Evolutionary conservation across 2,888 invertebrate species (phyloP).

Genomic region (Ornithoptera alexandrae): DNA sequence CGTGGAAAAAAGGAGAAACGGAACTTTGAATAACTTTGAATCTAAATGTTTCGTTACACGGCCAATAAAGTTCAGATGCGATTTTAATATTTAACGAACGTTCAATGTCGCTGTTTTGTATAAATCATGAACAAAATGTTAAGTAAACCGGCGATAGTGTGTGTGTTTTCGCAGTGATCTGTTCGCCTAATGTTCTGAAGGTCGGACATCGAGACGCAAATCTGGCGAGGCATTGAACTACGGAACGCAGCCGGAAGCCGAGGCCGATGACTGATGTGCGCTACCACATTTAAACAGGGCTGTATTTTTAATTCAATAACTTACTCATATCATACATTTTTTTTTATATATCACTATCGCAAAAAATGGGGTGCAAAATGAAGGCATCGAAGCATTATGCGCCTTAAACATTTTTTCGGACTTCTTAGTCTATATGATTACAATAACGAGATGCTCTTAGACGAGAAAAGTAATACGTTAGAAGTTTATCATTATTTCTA

Average conservation of each 20-base stretch:
- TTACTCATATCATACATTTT: not conserved
- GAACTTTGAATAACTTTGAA: conserved; percentile 5
- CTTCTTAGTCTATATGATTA: too few species aligned
- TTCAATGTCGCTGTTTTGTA: conserved; percentile 4
- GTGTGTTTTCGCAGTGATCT: conserved; percentile 29
- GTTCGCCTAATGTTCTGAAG: conserved; percentile 54
- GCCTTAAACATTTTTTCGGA: too few species aligned
- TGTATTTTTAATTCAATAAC: conserved; percentile 34
- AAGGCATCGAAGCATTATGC: too few species aligned
- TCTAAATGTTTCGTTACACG: conserved; percentile 1
- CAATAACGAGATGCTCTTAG: too few species aligned
- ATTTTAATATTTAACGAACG: conserved; percentile 3
- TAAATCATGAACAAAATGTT: not conserved
- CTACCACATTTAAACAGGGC: conserved; percentile 49
- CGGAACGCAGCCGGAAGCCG: conserved; percentile 66
- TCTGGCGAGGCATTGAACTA: conserved; percentile 70
- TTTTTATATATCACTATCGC: too few species aligned
- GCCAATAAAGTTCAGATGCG: conserved; percentile 6
- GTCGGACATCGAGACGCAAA: conserved; percentile 52
- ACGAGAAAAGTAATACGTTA: too few species aligned
- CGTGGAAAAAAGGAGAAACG: conserved; percentile 14
- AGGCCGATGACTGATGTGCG: conserved; percentile 69
- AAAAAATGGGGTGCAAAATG: too few species aligned
- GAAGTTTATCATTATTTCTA: too few species aligned
- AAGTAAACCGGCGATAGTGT: conserved; percentile 19